These are phyloP conservation scores for Ivindomyrus marchei DNA, from an alignment of 2,113 vertebrate genomes.

Conservation along the genomic window DNA sequence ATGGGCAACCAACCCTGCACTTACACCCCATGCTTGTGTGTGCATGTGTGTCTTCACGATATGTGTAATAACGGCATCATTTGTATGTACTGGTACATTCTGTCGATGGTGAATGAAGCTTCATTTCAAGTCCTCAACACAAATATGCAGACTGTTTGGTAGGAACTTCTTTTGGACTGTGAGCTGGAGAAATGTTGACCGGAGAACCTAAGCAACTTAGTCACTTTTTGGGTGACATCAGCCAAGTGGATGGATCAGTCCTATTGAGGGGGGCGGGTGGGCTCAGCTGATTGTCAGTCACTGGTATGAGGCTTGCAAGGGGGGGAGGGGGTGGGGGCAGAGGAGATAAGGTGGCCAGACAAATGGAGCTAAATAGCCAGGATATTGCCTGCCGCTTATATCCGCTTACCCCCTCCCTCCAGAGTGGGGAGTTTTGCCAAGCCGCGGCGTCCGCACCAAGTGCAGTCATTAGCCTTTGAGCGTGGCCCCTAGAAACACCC, in stretches of 20 bases:
- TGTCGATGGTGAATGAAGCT: not conserved
- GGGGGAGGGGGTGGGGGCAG: too few relatives aligned
- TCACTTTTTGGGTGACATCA: not conserved
- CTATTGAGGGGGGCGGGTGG: too few relatives aligned
- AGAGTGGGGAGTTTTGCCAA: constrained; percentile 18
- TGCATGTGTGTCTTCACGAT: not conserved
- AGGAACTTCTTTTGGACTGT: not conserved
- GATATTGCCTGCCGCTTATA: not conserved
- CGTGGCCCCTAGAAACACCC: not conserved
- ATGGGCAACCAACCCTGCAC: not conserved
- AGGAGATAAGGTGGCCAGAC: not conserved
- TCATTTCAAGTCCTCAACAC: not conserved
- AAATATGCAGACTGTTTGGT: not conserved
- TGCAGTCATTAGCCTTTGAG: constrained; percentile 35
- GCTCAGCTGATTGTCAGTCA: not conserved
- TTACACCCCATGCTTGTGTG: not conserved
- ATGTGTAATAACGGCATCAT: not conserved
- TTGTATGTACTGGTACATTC: not conserved
- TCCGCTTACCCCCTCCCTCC: not conserved
- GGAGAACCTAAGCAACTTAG: not conserved
- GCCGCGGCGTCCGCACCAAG: constrained; percentile 19
- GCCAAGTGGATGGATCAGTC: not conserved
- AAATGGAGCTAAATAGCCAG: not conserved
- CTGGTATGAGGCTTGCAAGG: not conserved
- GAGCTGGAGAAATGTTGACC: not conserved